phyloP scores from a whole-genome alignment of 2,797 vertebrate genomes.

The Sardinella longiceps region DNA sequence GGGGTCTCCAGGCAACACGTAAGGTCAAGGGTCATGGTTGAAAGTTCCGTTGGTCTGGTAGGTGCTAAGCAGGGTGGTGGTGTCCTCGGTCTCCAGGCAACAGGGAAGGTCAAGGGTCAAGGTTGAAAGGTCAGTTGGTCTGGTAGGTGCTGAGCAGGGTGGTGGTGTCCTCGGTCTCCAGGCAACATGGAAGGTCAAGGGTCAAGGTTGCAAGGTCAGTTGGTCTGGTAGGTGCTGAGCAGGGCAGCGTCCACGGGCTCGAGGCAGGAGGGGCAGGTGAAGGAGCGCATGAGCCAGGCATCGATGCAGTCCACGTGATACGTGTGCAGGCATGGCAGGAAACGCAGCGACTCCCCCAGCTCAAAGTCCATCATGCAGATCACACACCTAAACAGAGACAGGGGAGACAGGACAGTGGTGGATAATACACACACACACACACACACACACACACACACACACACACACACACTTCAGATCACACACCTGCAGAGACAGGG shows the following conservation, averaged over 20 bases:
- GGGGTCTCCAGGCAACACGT: slow-evolving; percentile 87
- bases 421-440: too few relatives aligned
- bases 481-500: too few relatives aligned
- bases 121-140: slow-evolving; percentile 70
- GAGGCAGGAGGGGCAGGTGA: slow-evolving; percentile 90
- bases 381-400: slow-evolving; percentile 77
- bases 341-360: slow-evolving; percentile 81
- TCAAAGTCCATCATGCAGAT: slow-evolving; percentile 92
- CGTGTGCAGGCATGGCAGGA: slow-evolving; percentile 86
- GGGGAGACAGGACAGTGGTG: too few relatives aligned
- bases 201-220: slow-evolving; percentile 64
- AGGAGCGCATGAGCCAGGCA: slow-evolving; percentile 86
- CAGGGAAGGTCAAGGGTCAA: slow-evolving; percentile 39
- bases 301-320: slow-evolving; percentile 88
- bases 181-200: slow-evolving; percentile 86
- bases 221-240: slow-evolving; percentile 83
- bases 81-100: slow-evolving; percentile 88
- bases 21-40: slow-evolving; percentile 76
- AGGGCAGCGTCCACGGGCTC: slow-evolving; percentile 87
- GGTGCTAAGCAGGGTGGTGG: slow-evolving; percentile 78
- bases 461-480: too few relatives aligned
- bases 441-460: too few relatives aligned
- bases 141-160: slow-evolving; percentile 84
- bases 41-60: slow-evolving; percentile 79
- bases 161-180: slow-evolving; percentile 88